Evolutionary conservation across 2,888 invertebrate species (phyloP).

Genomic region (Endotricha flammealis): DNA sequence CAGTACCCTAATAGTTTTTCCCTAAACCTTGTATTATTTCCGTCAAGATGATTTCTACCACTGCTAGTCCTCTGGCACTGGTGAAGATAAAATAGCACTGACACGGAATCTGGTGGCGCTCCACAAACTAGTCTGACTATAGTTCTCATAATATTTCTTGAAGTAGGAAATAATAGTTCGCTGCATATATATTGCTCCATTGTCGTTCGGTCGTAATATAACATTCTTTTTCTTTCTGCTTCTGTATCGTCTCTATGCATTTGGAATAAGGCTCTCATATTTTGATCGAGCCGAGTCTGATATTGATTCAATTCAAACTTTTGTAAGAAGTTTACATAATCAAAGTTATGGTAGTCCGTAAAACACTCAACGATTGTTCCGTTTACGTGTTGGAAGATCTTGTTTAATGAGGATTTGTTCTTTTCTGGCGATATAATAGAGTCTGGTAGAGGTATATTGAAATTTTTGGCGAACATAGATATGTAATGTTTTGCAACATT

Average conservation of each 20-base stretch:
- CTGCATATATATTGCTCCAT: slow-evolving; percentile 60
- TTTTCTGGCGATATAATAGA: slow-evolving; percentile 40
- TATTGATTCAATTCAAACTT: slow-evolving; percentile 64
- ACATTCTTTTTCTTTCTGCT: slow-evolving; percentile 33
- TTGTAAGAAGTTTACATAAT: slow-evolving; percentile 50
- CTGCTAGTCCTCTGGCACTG: slow-evolving; percentile 59
- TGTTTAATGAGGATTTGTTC: slow-evolving; percentile 31
- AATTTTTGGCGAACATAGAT: slow-evolving; percentile 45
- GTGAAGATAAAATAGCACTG: slow-evolving; percentile 65
- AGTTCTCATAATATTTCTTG: slow-evolving; percentile 60
- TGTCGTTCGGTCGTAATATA: slow-evolving; percentile 56
- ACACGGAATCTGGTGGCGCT: slow-evolving; percentile 46
- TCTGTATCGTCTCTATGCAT: slow-evolving; percentile 22
- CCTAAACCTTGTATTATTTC: slow-evolving; percentile 52
- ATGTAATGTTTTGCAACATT: slow-evolving; percentile 47
- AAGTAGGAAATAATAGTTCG: slow-evolving; percentile 48
- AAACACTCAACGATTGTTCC: slow-evolving; percentile 43
- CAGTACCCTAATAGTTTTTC: slow-evolving; percentile 62
- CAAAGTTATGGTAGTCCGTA: slow-evolving; percentile 51
- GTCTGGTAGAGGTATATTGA: slow-evolving; percentile 50
- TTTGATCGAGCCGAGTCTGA: slow-evolving; percentile 47
- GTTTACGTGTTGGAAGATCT: slow-evolving; percentile 54
- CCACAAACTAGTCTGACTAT: slow-evolving; percentile 60
- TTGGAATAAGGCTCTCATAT: slow-evolving; percentile 51
- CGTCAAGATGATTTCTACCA: slow-evolving; percentile 52